These are phyloP conservation scores for Piscicola geometra DNA, from an alignment of 2,888 invertebrate species.

Conservation along the genomic window DNA sequence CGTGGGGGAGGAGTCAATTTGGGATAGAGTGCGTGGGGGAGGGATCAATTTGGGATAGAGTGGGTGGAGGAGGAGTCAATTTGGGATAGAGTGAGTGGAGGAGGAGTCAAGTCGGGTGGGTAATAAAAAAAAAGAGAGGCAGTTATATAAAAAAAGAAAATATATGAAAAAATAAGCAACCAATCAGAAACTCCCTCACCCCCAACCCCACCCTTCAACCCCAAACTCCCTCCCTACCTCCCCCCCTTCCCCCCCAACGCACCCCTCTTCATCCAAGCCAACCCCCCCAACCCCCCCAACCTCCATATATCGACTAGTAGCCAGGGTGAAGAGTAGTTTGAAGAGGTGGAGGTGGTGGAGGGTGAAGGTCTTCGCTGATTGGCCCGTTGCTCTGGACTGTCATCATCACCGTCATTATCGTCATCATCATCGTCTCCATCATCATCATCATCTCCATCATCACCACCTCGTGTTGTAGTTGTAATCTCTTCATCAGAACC, in stretches of 20 bases:
- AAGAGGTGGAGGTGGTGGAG: conserved; percentile 64
- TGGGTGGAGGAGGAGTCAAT: background rate
- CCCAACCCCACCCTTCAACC: background rate
- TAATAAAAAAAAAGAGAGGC: too few relatives aligned
- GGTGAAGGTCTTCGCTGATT: conserved; percentile 58
- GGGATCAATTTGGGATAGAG: background rate
- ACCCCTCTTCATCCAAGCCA: too few relatives aligned
- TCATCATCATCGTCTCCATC: background rate
- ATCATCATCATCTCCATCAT: background rate
- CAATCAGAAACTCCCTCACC: background rate
- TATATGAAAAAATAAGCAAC: background rate
- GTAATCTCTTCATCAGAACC: conserved; percentile 65
- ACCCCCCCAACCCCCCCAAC: conserved; percentile 52
- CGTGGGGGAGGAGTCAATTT: too few relatives aligned
- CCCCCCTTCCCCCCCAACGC: background rate
- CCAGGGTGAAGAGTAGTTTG: conserved; percentile 63
- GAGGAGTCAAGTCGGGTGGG: too few relatives aligned
- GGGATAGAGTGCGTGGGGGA: too few relatives aligned
- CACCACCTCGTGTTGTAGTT: conserved; percentile 64
- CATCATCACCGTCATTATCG: background rate
- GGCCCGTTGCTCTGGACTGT: conserved; percentile 52
- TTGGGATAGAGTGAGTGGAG: too few relatives aligned
- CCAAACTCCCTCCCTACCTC: background rate
- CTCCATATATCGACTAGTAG: conserved; percentile 67
- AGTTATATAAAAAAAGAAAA: too few relatives aligned